Evolutionary conservation across 2,113 vertebrate species (phyloP).

Genomic region (Neodontobutis hainanensis): DNA sequence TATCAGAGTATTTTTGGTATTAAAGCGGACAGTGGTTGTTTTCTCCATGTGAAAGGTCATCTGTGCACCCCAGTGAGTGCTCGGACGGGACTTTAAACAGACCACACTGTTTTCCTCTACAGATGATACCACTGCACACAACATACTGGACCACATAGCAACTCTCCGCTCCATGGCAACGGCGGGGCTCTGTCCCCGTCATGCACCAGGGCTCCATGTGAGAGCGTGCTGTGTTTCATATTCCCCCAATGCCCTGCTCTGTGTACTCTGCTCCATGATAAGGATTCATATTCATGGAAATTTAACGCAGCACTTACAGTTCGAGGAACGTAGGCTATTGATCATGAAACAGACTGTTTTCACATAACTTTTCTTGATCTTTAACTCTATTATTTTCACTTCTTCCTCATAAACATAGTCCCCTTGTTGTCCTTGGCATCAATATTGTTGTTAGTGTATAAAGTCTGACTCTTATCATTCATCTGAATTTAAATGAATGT

Average conservation of each 20-base stretch:
- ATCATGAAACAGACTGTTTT: too few relatives aligned
- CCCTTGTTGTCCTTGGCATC: too few relatives aligned
- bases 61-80: slow-evolving; percentile 38
- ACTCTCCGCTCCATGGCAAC: slow-evolving; percentile 78
- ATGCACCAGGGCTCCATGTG: slow-evolving; percentile 44
- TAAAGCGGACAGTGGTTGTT: slow-evolving; percentile 20
- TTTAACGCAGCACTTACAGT: neutral
- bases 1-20: neutral
- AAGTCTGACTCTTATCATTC: too few relatives aligned
- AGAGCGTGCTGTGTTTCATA: slow-evolving; percentile 72
- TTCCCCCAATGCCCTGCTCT: slow-evolving; percentile 61
- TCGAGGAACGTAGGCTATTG: too few relatives aligned
- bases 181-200: slow-evolving; percentile 52
- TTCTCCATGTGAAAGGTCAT: slow-evolving; percentile 55
- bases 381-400: too few relatives aligned
- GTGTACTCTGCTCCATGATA: slow-evolving; percentile 9
- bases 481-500: too few relatives aligned
- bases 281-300: slow-evolving; percentile 55
- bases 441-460: too few relatives aligned
- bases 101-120: slow-evolving; percentile 53
- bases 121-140: slow-evolving; percentile 37
- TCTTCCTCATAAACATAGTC: too few relatives aligned
- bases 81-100: slow-evolving; percentile 67
- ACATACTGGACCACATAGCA: slow-evolving; percentile 75
- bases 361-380: too few relatives aligned